These are phyloP conservation scores for Melieria picta DNA, from an alignment of 2,888 invertebrate genomes.

Conservation along the genomic window DNA sequence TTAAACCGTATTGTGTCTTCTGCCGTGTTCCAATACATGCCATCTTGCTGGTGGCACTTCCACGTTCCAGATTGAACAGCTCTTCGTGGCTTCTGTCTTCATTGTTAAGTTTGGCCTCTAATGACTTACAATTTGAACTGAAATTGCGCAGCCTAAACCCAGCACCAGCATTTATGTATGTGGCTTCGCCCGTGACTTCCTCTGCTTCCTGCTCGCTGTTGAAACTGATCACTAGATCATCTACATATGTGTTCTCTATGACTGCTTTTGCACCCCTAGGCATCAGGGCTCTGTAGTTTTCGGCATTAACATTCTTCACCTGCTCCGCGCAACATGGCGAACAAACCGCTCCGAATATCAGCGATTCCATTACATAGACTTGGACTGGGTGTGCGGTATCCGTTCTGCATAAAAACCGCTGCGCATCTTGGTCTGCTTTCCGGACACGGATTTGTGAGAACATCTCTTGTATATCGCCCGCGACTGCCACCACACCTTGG, in stretches of 20 bases:
- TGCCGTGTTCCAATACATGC: slow-evolving; percentile 13
- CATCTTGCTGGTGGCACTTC: neutral
- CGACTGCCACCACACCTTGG: slow-evolving; percentile 42
- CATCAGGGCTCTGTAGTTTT: slow-evolving; percentile 24
- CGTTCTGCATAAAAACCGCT: slow-evolving; percentile 42
- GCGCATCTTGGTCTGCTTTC: slow-evolving; percentile 44
- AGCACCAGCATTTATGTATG: neutral
- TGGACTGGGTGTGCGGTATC: slow-evolving; percentile 1
- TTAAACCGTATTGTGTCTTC: slow-evolving; percentile 5
- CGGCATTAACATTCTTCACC: slow-evolving; percentile 50
- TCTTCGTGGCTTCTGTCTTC: neutral
- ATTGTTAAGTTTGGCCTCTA: neutral
- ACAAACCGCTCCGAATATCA: slow-evolving; percentile 37
- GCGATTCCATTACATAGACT: slow-evolving; percentile 30
- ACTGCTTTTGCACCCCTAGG: slow-evolving; percentile 39
- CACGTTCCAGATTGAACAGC: neutral
- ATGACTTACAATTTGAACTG: neutral
- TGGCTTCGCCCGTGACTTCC: neutral
- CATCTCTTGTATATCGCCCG: slow-evolving; percentile 54
- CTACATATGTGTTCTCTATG: slow-evolving; percentile 39
- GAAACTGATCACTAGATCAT: slow-evolving; percentile 42
- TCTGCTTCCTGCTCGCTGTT: slow-evolving; percentile 48
- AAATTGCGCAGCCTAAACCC: slow-evolving; percentile 10
- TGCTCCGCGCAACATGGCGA: slow-evolving; percentile 50
- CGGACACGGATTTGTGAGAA: slow-evolving; percentile 31